Base-by-base conservation (phyloP, 2,888 invertebrate species). In the Pheosia tremula region DNA sequence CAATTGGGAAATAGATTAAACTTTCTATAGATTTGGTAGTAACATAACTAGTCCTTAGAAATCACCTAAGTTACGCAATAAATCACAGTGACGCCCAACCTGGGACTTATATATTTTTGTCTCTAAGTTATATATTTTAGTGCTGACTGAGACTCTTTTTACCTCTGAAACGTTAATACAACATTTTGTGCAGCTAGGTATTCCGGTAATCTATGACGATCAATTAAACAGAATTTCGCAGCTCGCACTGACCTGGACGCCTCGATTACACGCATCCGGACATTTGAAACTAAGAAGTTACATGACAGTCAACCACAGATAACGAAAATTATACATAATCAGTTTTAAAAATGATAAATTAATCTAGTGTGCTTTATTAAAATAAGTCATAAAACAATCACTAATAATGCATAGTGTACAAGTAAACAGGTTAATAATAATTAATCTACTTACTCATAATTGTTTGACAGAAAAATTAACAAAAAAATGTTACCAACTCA, bases 201-300 rank as follows among this genome's bases (percentile, higher is more conserved):
- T 62, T 67, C 57, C 59, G 38, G 54, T 56, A 59, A 63, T 60
- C 60, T 75, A 79, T 75, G 70, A 73, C 69, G 64, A 65, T 74
- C 77, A 80, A 82, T 84, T 80, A 80, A 66, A 70, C 65, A 70
- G 69, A 71, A 74, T 73, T 11, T 69, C 67, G 68, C 60, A 63
- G n/a, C 71, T 73, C 67, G 65, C 73, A 64, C 69, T 77, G 78
- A 83, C 74, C 79, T 69, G 78, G 69, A 71, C 74, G 68, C 58
- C 59, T 47, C 62, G 58, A 81, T 83, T 79, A 77, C 73, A 77
- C 74, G 80, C 75, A 58, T 78, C 78, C 72, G 64, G 77, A 78
- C 72, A 77, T 82, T 80, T 67, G 68, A 71, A 78, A 78, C 74
- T 76, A n/a, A n/a, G n/a, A n/a, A 69, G 69, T 79, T 78, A 70